Base-by-base conservation (phyloP, 2,888 invertebrate genomes). In the Drosophila maculinotata region DNA sequence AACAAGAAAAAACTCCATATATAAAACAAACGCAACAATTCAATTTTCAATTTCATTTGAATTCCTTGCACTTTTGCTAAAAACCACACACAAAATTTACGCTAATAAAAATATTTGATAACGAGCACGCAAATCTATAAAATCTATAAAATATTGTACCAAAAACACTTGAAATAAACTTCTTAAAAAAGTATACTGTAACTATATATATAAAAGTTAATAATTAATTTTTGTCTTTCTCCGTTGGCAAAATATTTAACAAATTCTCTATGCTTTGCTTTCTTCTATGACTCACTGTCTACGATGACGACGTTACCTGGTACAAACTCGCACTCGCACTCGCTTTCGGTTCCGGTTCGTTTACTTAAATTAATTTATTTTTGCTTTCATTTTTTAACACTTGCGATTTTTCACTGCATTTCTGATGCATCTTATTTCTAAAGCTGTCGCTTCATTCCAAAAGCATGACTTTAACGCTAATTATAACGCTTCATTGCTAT, bases 241-340 rank as follows among this genome's bases (percentile, higher is more conserved):
- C 49, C 60, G 53, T 71, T 76, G 71, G 76, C 73, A 73, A 76
- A 73, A 76, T 71, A 72, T 74, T 73, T 74, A 76, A 74, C 77
- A 74, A 72, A 74, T 74, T 77, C 68, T 74, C 74, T 74, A 74
- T 60, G 67, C 77, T 77, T 58, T 60, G 67, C 77, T 77, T 58
- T 69, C 31, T 47, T 69, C 49, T 64, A 57, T 45, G 63, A 54
- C 58, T 69, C 52, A 31, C 48, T 62, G 63, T 57, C 71, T 49
- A 75, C 38, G 52, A 69, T 31, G 33, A 49, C 35, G 47, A 44
- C 42, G 17, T 20, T 35, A 66, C 39, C 38, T 30, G 38, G 14
- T 39, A 59, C 28, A 3, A 3, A 20, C 20, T 20, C 20, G 20
- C 4, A 20, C 2, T 20, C 20, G 41, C 49, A 47, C 44, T 42